Conservation (phyloP, 2,888 invertebrate species). For the Polyommatus iphigenia region DNA sequence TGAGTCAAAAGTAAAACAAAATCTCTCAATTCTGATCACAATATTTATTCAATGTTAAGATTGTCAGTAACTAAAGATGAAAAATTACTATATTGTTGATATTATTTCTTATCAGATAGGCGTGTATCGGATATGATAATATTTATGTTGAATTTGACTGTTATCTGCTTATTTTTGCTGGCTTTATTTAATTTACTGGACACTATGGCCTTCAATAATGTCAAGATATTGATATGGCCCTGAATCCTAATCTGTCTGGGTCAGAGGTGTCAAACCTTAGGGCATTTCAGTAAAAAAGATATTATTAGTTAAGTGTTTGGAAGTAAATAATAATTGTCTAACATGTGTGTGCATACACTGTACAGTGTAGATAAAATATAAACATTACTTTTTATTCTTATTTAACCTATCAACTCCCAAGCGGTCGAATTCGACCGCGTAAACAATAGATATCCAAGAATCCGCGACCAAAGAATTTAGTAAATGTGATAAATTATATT, state of each 20-base stretch:
- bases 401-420: no score
- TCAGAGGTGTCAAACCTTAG: background rate
- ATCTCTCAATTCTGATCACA: background rate
- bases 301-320: no score
- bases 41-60: background rate
- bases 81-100: background rate
- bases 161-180: background rate
- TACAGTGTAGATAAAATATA: no score
- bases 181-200: background rate
- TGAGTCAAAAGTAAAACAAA: background rate
- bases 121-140: background rate
- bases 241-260: conserved; percentile 8
- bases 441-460: no score
- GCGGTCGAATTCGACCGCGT: no score
- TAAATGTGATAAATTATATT: no score
- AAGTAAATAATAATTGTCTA: no score
- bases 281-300: background rate
- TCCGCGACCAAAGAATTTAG: no score
- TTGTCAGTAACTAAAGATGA: background rate
- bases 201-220: background rate
- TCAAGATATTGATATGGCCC: conserved; percentile 2
- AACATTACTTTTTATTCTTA: no score
- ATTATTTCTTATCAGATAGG: background rate
- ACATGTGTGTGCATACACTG: no score
- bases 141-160: background rate